Evolutionary conservation across 2,113 vertebrate genomes (phyloP), one percentile per base, ranked within the genome.

Genomic region (Salvator merianae): DNA sequence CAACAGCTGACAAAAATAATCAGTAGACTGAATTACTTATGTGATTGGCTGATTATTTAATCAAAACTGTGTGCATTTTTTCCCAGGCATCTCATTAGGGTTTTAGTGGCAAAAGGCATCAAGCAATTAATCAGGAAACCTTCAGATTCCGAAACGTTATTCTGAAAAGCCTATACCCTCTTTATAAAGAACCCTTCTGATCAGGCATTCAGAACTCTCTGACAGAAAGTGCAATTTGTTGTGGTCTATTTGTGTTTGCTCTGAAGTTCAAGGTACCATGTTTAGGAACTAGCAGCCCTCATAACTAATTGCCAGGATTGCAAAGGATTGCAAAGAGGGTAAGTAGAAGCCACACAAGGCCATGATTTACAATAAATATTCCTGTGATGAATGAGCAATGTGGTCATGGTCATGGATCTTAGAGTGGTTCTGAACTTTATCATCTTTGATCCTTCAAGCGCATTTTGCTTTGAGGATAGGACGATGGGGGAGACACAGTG

Each of bases 1-100:
- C 81, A 92, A 89, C 26, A 84, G 84, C 77, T 81, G 22, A n/a
- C 47, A 86, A 88, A 83, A 87, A 84, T 65, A 89, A 90, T 87
- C 83, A 89, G 86, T 36, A 88, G 81, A 84, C 74, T 50, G 78
- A 91, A 93, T 26, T 85, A 80, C 80, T 90, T 65, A 63, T 55
- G 50, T 63, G 77, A 88, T 73, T 83, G 86, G 83, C 76, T 91
- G 88, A 87, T 91, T 89, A 91, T 69, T 90, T 92, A 89, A 88
- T 84, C 86, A 88, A 88, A 88, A 87, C 76, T 71, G 68, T 65
- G 26, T 59, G 69, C 13, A 18, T 63, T 80, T 70, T 80, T 81
- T 81, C 66, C 43, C 65, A 88, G 84, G 84, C 74, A 89, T 79
- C 88, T 90, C 86, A 89, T 90, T 88, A 79, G 53, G 43, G 82